Conservation (phyloP, 2,797 vertebrate genomes). For the Enteromius fasciolatus region DNA sequence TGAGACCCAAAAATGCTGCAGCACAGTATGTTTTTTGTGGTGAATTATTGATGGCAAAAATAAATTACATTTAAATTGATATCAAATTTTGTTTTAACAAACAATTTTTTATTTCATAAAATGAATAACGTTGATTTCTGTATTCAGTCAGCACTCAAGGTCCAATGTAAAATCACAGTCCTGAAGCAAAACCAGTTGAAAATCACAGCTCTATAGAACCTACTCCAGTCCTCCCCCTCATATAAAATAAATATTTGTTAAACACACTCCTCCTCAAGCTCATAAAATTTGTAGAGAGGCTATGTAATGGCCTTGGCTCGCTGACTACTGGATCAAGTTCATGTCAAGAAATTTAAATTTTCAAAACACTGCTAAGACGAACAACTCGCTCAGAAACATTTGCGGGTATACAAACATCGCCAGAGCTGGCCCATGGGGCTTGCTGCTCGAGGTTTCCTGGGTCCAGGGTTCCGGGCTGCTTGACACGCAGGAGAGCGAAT, state of each 20-base stretch:
- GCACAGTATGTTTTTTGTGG: neutral
- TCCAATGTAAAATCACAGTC: neutral
- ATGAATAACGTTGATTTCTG: neutral
- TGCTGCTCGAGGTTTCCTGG: slow-evolving; percentile 52
- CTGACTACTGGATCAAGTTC: slow-evolving; percentile 50
- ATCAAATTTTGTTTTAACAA: neutral
- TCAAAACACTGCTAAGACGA: slow-evolving; percentile 50
- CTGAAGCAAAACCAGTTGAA: neutral
- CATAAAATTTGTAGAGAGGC: slow-evolving; percentile 29
- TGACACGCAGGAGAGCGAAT: slow-evolving; percentile 57
- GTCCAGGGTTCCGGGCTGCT: slow-evolving; percentile 48
- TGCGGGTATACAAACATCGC: slow-evolving; percentile 41
- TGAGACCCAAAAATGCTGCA: neutral
- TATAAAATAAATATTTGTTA: slow-evolving; percentile 51
- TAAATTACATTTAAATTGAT: neutral
- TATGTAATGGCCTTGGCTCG: slow-evolving; percentile 37
- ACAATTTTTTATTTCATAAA: neutral
- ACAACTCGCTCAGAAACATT: slow-evolving; percentile 54
- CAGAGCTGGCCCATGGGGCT: slow-evolving; percentile 52
- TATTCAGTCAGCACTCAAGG: neutral
- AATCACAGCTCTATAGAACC: slow-evolving; percentile 2
- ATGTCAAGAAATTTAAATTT: slow-evolving; percentile 54
- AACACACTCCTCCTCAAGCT: slow-evolving; percentile 49
- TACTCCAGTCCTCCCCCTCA: slow-evolving; percentile 10
- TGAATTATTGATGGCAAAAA: neutral